Conservation (phyloP, 2,888 invertebrate species). For the Drosophila mimica region DNA sequence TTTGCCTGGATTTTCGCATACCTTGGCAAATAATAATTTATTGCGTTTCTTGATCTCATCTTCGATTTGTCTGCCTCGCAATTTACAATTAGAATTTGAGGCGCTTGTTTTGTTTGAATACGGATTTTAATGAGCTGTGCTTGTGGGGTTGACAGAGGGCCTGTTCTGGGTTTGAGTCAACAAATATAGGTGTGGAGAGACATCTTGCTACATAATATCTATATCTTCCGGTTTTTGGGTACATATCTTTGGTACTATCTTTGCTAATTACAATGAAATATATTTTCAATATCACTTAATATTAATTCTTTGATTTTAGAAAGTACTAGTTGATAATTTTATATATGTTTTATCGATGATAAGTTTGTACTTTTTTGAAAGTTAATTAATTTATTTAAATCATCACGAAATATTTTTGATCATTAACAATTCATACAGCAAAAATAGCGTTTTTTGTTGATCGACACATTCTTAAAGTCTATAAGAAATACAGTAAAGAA, state of each 20-base stretch:
- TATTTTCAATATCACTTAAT: background rate
- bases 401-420: background rate
- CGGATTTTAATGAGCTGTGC: constrained; percentile 42
- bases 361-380: background rate
- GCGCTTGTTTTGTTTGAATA: constrained; percentile 44
- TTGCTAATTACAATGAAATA: background rate
- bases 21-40: constrained; percentile 69
- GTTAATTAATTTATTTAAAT: background rate
- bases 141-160: constrained; percentile 53
- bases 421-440: background rate
- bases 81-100: constrained; percentile 74
- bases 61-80: constrained; percentile 43
- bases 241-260: background rate
- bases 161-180: constrained; percentile 55
- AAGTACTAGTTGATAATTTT: background rate
- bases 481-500: background rate
- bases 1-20: constrained; percentile 56
- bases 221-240: background rate
- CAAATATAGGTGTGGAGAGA: background rate
- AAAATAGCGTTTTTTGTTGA: background rate
- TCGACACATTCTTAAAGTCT: background rate
- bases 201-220: background rate
- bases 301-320: background rate
- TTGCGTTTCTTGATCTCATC: constrained; percentile 61
- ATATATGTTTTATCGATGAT: no score